Percentiles rank a stretch among this genome's conserved stretches.
These are phyloP conservation scores for Barnardius zonarius DNA, from an alignment of 2,113 vertebrate species.

Conservation along the genomic window DNA sequence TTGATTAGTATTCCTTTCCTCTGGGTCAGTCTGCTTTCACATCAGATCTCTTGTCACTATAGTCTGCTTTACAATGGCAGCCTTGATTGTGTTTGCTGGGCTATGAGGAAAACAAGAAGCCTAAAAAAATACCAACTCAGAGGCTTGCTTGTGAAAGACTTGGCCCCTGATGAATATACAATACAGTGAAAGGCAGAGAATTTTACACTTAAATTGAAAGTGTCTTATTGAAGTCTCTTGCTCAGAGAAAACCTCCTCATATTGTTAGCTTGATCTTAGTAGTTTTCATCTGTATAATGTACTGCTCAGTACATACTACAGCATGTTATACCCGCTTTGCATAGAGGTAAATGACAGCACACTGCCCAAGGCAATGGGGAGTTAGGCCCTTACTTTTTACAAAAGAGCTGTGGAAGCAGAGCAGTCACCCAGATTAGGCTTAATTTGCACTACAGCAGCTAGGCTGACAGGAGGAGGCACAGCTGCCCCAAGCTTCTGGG, in stretches of 20 bases:
- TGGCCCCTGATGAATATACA: neutral
- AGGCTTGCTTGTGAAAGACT: neutral
- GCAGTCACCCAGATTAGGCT: neutral
- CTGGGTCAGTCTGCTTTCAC: neutral
- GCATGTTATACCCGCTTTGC: neutral
- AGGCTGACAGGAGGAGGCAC: neutral
- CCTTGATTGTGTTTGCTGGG: neutral
- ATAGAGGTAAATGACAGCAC: neutral
- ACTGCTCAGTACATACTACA: neutral
- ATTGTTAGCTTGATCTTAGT: neutral
- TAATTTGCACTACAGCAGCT: neutral
- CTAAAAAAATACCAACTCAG: neutral
- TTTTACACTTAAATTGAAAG: slow-evolving; percentile 18
- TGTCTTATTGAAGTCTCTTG: neutral
- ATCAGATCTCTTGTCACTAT: neutral
- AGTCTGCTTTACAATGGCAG: neutral
- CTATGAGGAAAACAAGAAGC: neutral
- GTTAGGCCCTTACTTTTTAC: neutral
- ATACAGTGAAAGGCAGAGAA: neutral
- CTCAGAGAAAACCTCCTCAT: neutral
- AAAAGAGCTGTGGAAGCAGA: neutral
- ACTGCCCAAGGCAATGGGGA: neutral
- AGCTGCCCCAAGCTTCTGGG: neutral
- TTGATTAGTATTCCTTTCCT: neutral
- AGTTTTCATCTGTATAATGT: neutral